Conservation (phyloP, 2,888 invertebrate species). For the Helobdella robusta region DNA sequence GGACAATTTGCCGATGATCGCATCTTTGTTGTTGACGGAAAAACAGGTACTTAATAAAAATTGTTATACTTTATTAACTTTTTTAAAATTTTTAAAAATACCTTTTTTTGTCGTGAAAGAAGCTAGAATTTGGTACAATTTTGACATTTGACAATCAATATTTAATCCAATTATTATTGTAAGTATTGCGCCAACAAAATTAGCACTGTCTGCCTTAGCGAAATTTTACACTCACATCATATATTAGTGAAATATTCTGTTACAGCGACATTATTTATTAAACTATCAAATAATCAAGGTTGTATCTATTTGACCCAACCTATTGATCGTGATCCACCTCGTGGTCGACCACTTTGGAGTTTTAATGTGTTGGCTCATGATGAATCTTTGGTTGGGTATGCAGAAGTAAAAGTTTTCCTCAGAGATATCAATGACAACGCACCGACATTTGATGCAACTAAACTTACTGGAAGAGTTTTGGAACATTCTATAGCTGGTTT, state of each 20-base stretch:
- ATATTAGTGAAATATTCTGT: too few species aligned
- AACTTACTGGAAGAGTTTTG: slow-evolving; percentile 61
- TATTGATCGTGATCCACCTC: slow-evolving; percentile 57
- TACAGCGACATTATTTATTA: too few species aligned
- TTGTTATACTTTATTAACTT: background rate
- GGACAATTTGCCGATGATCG: slow-evolving; percentile 36
- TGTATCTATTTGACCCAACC: slow-evolving; percentile 95
- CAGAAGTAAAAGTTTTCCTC: slow-evolving; percentile 90
- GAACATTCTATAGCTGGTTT: slow-evolving; percentile 81
- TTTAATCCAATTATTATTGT: too few species aligned
- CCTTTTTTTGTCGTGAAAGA: background rate
- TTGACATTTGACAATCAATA: too few species aligned
- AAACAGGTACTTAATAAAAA: slow-evolving; percentile 56
- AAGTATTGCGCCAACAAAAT: too few species aligned
- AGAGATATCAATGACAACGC: slow-evolving; percentile 96
- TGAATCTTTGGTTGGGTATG: slow-evolving; percentile 72
- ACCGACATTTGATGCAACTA: slow-evolving; percentile 62
- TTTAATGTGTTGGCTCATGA: slow-evolving; percentile 45
- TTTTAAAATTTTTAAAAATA: background rate
- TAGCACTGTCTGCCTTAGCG: background rate
- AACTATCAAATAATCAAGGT: too few species aligned
- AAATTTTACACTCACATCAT: background rate
- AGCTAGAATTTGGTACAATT: background rate
- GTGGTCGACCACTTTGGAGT: slow-evolving; percentile 36
- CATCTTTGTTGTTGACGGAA: slow-evolving; percentile 52